phyloP scores from a whole-genome alignment of 2,113 vertebrate species.

The Nibea albiflora region DNA sequence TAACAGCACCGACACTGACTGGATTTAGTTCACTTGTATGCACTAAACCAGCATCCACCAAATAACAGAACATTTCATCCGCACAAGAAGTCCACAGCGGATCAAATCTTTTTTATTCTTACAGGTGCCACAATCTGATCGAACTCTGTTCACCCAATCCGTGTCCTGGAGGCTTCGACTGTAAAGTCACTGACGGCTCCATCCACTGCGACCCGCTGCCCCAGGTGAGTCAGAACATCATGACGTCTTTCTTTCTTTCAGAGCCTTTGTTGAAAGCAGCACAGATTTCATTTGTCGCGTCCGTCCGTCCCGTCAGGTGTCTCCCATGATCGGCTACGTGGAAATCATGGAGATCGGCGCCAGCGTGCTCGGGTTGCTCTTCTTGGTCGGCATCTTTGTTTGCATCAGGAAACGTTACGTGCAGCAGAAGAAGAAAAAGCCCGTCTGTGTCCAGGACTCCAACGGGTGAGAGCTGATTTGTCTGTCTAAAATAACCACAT shows the following conservation, averaged over 20 bases:
- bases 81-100: neutral
- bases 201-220: slow-evolving; percentile 78
- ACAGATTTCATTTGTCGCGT: neutral
- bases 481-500: neutral
- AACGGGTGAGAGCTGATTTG: slow-evolving; percentile 79
- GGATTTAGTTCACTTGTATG: no score
- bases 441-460: slow-evolving; percentile 89
- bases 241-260: neutral
- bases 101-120: neutral
- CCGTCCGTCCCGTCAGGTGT: slow-evolving; percentile 34
- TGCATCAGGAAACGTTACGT: slow-evolving; percentile 83
- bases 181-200: slow-evolving; percentile 77
- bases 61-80: neutral
- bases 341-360: slow-evolving; percentile 86
- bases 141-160: slow-evolving; percentile 84
- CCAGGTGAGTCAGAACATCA: slow-evolving; percentile 45
- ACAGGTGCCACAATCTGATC: slow-evolving; percentile 86
- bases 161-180: slow-evolving; percentile 83
- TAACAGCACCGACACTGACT: no score
- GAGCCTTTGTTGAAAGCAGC: neutral
- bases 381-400: slow-evolving; percentile 78
- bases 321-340: slow-evolving; percentile 60
- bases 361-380: slow-evolving; percentile 75
- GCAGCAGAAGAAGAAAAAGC: slow-evolving; percentile 85
- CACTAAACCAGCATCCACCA: neutral